Evolutionary conservation across 2,797 vertebrate genomes (phyloP).

Genomic region (Notolabrus celidotus): DNA sequence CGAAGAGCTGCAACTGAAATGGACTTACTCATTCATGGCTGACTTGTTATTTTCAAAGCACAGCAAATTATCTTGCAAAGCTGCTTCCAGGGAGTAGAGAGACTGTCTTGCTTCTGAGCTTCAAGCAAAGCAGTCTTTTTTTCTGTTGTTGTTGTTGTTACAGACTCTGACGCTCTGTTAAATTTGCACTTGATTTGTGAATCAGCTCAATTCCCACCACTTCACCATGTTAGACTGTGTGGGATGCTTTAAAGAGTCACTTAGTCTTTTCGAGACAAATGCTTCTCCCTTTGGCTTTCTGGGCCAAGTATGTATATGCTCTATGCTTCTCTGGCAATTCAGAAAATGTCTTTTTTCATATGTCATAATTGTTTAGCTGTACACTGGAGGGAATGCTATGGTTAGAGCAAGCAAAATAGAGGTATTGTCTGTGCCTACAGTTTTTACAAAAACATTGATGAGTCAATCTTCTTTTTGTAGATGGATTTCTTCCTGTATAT

Average conservation of each 20-base stretch:
- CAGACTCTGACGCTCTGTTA: slow-evolving; percentile 20
- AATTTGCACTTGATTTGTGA: slow-evolving; percentile 27
- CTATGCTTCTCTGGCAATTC: neutral
- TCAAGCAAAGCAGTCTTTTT: slow-evolving; percentile 9
- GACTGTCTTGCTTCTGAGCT: slow-evolving; percentile 14
- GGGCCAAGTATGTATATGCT: neutral
- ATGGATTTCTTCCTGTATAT: no score
- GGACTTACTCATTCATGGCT: slow-evolving; percentile 34
- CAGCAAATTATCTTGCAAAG: slow-evolving; percentile 24
- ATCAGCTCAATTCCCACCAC: slow-evolving; percentile 8
- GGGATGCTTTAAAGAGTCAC: slow-evolving; percentile 6
- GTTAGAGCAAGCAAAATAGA: neutral
- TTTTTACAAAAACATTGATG: no score
- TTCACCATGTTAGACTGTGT: slow-evolving; percentile 10
- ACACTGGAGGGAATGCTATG: neutral
- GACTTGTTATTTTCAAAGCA: slow-evolving; percentile 33
- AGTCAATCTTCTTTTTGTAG: no score
- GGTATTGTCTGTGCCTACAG: no score
- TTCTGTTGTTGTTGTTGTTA: neutral
- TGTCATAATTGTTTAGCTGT: neutral
- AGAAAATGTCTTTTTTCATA: neutral
- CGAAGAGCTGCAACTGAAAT: slow-evolving; percentile 18
- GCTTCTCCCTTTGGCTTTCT: slow-evolving; percentile 1
- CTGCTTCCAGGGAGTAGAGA: slow-evolving; percentile 11
- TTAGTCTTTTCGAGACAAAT: slow-evolving; percentile 1